Evolutionary conservation across 2,888 invertebrate species (phyloP), one percentile per base, ranked within the genome.

Genomic region (Agrochola lychnidis): DNA sequence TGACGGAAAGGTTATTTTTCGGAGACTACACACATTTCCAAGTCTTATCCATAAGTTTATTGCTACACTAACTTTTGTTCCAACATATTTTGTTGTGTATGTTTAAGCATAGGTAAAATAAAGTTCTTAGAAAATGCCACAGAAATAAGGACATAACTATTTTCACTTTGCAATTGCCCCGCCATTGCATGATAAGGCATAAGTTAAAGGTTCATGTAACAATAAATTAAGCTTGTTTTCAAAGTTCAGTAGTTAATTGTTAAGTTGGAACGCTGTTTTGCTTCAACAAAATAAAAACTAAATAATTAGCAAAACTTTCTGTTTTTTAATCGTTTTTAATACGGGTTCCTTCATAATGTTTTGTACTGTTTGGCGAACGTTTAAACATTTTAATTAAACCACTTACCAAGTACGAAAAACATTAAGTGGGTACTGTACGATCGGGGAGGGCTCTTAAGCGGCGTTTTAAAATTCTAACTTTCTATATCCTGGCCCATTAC

Each of bases 321-420:
- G 56, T 81, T 85, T 82, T 82, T 82, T 81, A 75, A 80, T 72
- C 80, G 64, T 82, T 84, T 53, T 85, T 87, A 73, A 75, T 77
- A 75, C 73, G 51, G 68, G 81, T 76, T 82, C 81, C 84, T 87
- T 87, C 67, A 78, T 73, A 84, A 81, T 79, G 86, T 87, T 90
- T 83, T 86, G 88, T 89, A 87, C 89, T 90, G 88, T 90, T 92
- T 80, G 87, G 88, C 84, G 84, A 90, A 89, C 89, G 89, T 90
- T 93, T 90, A 91, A 93, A 88, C 90, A 89, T 93, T 94, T 94
- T 94, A 94, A 94, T 94, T 94, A 94, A 93, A 90, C 91, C 93
- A 93, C 94, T 94, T 90, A 88, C 77, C 78, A 83, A 80, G 87
- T 87, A 85, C 84, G 80, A 86, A 87, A 87, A 88, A 89, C 87